phyloP scores from a whole-genome alignment of 2,113 vertebrate genomes.

The Polypterus senegalus region DNA sequence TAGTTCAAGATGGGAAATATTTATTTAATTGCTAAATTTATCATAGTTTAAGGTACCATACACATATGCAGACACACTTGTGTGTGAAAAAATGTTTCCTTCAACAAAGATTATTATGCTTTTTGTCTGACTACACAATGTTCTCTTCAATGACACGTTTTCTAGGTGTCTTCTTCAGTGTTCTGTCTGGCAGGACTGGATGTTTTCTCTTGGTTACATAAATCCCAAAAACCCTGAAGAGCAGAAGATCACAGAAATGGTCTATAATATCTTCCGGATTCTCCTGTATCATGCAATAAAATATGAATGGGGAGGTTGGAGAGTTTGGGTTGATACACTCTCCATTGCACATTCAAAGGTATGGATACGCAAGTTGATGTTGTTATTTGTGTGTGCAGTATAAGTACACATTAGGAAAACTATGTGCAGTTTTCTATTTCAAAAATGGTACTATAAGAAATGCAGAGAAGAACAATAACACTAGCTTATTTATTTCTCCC shows the following conservation, averaged over 20 bases:
- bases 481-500: no score
- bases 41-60: not conserved
- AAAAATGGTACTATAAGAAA: no score
- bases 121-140: slow-evolving; percentile 11
- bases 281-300: slow-evolving; percentile 97
- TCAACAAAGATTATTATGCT: no score
- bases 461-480: no score
- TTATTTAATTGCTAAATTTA: no score
- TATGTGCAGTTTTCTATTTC: no score
- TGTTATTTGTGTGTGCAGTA: no score
- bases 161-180: slow-evolving; percentile 92
- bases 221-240: slow-evolving; percentile 96
- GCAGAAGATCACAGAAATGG: slow-evolving; percentile 98
- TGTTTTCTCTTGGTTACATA: slow-evolving; percentile 98
- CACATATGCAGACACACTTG: no score
- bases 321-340: slow-evolving; percentile 93
- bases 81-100: no score
- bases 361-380: slow-evolving; percentile 16
- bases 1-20: no score
- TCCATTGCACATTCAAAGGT: slow-evolving; percentile 98
- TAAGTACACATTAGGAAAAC: no score
- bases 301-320: slow-evolving; percentile 97
- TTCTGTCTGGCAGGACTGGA: slow-evolving; percentile 99
- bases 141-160: slow-evolving; percentile 7
- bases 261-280: slow-evolving; percentile 97